Percentiles rank a stretch among this genome's conserved stretches.
These are phyloP conservation scores for Mellilla xanthometata DNA, from an alignment of 2,888 invertebrate genomes.

Conservation along the genomic window DNA sequence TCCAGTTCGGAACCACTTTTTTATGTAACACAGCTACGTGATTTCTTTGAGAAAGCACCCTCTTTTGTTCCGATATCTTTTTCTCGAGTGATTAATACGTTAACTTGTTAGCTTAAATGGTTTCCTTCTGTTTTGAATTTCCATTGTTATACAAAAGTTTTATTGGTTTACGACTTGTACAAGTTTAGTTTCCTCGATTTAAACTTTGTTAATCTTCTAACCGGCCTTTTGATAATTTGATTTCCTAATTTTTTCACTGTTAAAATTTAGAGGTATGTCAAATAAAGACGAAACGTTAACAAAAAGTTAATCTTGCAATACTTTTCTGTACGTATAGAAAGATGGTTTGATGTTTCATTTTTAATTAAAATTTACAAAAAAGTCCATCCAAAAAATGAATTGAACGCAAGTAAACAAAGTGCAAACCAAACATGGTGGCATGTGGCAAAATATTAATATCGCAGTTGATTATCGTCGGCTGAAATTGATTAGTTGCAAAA, in stretches of 20 bases:
- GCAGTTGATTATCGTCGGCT: conserved; percentile 14
- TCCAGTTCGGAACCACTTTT: conserved; percentile 69
- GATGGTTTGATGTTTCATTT: no score
- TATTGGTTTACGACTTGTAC: conserved; percentile 13
- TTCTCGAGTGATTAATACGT: conserved; percentile 58
- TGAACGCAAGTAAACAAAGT: conserved; percentile 7
- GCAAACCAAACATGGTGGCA: conserved; percentile 5
- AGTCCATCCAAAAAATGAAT: neutral
- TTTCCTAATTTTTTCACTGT: no score
- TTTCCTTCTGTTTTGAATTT: conserved; percentile 43
- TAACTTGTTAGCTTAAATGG: conserved; percentile 59
- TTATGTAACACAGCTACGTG: conserved; percentile 70
- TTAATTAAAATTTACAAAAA: no score
- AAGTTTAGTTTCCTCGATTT: no score
- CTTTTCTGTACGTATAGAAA: no score
- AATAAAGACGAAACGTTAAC: no score
- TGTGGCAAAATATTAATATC: conserved; percentile 19
- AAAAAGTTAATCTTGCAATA: no score
- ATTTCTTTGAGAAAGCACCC: conserved; percentile 61
- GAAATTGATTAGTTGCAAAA: conserved; percentile 35
- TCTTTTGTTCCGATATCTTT: conserved; percentile 62
- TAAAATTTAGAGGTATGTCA: no score
- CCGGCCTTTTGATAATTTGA: no score
- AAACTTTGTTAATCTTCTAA: no score
- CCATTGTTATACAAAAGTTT: conserved; percentile 31